Base-by-base conservation (phyloP, 2,113 vertebrate genomes). In the Cygnus atratus region DNA sequence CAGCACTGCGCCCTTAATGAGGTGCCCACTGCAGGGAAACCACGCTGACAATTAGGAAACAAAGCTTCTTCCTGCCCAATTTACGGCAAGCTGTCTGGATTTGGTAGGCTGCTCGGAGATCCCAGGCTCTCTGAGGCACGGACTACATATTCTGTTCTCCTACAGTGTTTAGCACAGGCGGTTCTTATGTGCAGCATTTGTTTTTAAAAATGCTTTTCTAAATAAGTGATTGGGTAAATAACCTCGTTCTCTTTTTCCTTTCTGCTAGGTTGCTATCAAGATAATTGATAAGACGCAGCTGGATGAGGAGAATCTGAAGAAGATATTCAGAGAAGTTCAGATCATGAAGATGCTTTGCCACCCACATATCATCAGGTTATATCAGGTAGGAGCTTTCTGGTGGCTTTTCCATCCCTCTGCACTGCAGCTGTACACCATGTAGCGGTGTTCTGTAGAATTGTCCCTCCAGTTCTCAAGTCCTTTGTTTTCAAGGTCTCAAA, bases 291-390 rank as follows among this genome's bases (percentile, higher is more conserved):
- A 99, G 97, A 99, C 98, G 12, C 99, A 99, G 98, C 97, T 99
- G 97, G 99, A 99, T 46, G 99, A 99, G 48, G 99, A 99, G 97
- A 99, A 99, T 96, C 98, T 99, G 93, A 99, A 99, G 98, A 99
- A 99, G 98, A 99, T 99, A 85, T 99, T 99, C 96, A 97, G 99
- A 92, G 99, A 99, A 96, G 99, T 99, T 71, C 99, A 99, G 97
- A 99, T 99, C 92, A 99, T 99, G 99, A 99, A 99, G 98, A 98
- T 99, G 99, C 98, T 99, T 79, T 98, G 99, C 96, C 99, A 99
- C 95, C 99, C 99, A 1, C 99, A 99, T 80, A 99, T 99, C 97
- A 99, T 99, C 97, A 98, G 99, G 88, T 98, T 99, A 19, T 99
- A 99, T 97, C 99, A 99, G 99, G 99, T 99, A 97, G 71, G 97